Percentiles rank a stretch among this genome's conserved stretches.
Evolutionary conservation across 2,797 vertebrate genomes (phyloP).

Genomic region (Sebastes iracundus): DNA sequence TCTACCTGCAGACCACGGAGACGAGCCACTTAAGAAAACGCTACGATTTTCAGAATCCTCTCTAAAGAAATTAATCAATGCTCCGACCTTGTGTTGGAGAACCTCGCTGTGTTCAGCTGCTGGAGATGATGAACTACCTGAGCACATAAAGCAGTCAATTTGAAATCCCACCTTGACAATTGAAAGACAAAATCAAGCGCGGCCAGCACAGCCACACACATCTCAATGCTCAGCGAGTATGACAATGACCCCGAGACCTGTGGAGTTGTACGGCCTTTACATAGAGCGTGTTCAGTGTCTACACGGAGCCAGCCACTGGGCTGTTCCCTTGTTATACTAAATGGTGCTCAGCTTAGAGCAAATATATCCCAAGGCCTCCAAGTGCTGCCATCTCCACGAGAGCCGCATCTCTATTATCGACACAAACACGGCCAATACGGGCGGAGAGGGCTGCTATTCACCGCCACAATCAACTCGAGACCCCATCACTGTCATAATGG

Average conservation of each 20-base stretch:
- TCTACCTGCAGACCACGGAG: neutral
- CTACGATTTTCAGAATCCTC: constrained; percentile 3
- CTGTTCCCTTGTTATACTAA: constrained; percentile 29
- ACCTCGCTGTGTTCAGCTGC: neutral
- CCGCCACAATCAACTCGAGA: constrained; percentile 53
- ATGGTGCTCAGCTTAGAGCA: constrained; percentile 22
- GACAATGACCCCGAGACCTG: constrained; percentile 42
- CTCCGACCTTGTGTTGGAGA: constrained; percentile 27
- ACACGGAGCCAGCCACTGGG: neutral
- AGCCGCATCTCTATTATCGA: constrained; percentile 52
- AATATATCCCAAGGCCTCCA: constrained; percentile 48
- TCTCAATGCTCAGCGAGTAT: constrained; percentile 6
- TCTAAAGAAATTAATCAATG: constrained; percentile 40
- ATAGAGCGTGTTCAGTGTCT: neutral
- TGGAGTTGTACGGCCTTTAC: constrained; percentile 4
- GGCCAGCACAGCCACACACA: neutral
- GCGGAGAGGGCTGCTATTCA: constrained; percentile 37
- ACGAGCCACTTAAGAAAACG: constrained; percentile 6
- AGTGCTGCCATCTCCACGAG: constrained; percentile 26
- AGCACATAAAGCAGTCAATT: constrained; percentile 35
- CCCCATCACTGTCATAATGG: constrained; percentile 64
- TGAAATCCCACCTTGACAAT: constrained; percentile 19
- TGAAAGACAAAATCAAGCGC: constrained; percentile 24
- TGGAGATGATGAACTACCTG: constrained; percentile 23
- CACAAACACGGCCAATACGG: constrained; percentile 37